These are phyloP conservation scores for Cryptoprocta ferox DNA, from an alignment of 2,797 vertebrate genomes.

Conservation along the genomic window DNA sequence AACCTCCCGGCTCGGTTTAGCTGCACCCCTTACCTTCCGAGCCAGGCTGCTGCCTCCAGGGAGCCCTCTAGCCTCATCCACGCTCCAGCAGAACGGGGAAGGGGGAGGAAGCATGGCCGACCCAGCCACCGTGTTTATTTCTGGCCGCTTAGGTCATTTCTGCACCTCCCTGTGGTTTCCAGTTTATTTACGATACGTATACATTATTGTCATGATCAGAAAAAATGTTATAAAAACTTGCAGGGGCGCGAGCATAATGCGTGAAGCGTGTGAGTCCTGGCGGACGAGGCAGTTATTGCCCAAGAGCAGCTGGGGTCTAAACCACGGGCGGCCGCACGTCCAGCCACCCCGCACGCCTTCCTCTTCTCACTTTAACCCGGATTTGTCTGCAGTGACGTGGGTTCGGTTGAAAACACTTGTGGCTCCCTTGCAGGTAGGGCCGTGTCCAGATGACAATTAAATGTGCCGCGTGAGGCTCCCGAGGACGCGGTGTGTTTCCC, in stretches of 20 bases:
- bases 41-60: background rate
- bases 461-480: background rate
- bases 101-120: fast-evolving
- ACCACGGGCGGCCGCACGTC: background rate
- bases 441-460: fast-evolving
- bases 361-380: background rate
- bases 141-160: too few relatives aligned
- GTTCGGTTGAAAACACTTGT: background rate
- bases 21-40: too few relatives aligned
- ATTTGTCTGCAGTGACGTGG: background rate
- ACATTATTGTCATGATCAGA: background rate
- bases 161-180: background rate
- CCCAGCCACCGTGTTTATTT: background rate
- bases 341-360: background rate
- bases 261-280: fast-evolving
- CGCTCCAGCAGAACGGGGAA: too few relatives aligned
- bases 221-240: background rate
- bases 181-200: fast-evolving
- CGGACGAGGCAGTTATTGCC: background rate
- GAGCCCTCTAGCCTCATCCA: too few relatives aligned
- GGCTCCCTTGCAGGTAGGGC: background rate
- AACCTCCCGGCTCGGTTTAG: background rate
- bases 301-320: background rate
- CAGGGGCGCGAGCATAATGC: background rate
- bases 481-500: too few relatives aligned